Conservation (phyloP, 2,113 vertebrate species). For the Callionymus lyra region DNA sequence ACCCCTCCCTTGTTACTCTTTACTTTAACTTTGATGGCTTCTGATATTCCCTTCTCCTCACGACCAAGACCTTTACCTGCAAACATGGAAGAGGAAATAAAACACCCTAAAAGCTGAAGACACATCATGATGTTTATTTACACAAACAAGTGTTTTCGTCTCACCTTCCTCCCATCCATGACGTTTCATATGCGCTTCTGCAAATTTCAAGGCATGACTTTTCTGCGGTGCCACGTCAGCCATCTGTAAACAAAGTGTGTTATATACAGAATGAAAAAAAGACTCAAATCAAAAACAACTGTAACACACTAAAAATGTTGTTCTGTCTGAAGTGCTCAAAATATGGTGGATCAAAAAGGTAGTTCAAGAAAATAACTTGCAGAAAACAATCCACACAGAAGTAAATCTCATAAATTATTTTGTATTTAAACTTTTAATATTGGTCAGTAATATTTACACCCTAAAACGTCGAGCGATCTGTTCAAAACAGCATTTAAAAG, state of each 20-base stretch:
- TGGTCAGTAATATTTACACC: too few species aligned
- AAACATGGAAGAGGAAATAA: slow-evolving; percentile 3
- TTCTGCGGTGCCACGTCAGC: slow-evolving; percentile 37
- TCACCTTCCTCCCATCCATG: slow-evolving; percentile 82
- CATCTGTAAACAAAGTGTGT: slow-evolving; percentile 34
- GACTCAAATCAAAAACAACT: not conserved
- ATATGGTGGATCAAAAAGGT: too few species aligned
- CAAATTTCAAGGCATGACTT: slow-evolving; percentile 71
- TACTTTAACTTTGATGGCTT: slow-evolving; percentile 81
- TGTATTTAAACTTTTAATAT: too few species aligned
- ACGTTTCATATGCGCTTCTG: slow-evolving; percentile 75
- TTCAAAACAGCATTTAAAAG: too few species aligned
- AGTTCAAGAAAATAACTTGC: too few species aligned
- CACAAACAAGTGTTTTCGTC: not conserved
- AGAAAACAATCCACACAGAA: too few species aligned
- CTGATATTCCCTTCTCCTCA: slow-evolving; percentile 74
- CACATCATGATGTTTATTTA: too few species aligned
- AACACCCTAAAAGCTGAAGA: too few species aligned
- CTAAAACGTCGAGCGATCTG: too few species aligned
- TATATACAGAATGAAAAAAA: not conserved
- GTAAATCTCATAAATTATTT: too few species aligned
- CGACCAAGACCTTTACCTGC: slow-evolving; percentile 84
- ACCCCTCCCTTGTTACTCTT: slow-evolving; percentile 85
- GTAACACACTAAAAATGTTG: too few species aligned
- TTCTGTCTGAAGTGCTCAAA: too few species aligned